These are phyloP conservation scores for Drosophila kokeensis DNA, from an alignment of 2,888 invertebrate genomes.

Conservation along the genomic window DNA sequence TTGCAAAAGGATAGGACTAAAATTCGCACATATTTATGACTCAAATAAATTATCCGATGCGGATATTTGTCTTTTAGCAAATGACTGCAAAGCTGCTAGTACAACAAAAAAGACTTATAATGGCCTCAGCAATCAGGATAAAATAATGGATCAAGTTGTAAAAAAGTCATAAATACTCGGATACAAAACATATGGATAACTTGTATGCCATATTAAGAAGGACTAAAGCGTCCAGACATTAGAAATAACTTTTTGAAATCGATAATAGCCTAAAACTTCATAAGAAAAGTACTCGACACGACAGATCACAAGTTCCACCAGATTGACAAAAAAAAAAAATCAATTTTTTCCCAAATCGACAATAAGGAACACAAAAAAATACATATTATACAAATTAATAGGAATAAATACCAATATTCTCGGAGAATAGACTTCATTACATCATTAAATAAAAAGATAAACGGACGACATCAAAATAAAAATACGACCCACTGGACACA, in stretches of 20 bases:
- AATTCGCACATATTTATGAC: neutral
- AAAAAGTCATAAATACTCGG: neutral
- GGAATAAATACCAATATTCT: neutral
- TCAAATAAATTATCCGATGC: neutral
- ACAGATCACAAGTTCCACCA: no score
- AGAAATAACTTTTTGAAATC: neutral
- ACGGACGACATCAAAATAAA: neutral
- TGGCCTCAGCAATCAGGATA: neutral
- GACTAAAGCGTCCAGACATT: neutral
- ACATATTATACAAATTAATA: neutral
- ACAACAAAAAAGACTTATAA: no score
- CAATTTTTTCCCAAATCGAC: no score
- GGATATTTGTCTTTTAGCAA: neutral
- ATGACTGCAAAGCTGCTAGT: neutral
- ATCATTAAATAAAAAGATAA: neutral
- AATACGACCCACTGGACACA: neutral
- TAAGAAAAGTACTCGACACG: neutral
- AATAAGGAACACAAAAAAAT: neutral
- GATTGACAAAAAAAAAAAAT: neutral
- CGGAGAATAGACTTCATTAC: neutral
- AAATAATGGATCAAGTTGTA: no score
- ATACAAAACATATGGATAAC: neutral
- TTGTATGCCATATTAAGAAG: neutral
- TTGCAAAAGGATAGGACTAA: neutral
- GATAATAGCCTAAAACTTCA: neutral